Base-by-base conservation (phyloP, 2,888 invertebrate species). In the Ethmia dodecea region DNA sequence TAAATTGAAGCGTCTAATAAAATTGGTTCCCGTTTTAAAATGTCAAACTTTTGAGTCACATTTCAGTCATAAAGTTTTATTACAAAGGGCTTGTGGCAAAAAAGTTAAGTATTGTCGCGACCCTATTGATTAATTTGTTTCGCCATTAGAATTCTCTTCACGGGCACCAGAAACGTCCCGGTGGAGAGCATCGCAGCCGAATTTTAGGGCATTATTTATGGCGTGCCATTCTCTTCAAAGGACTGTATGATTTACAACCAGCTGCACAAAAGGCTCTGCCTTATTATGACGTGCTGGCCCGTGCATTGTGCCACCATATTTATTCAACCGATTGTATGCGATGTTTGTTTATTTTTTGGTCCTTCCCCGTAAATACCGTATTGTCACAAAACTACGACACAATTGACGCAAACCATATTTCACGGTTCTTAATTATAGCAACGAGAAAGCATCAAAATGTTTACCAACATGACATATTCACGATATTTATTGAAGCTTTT, bases 321-420 rank as follows among this genome's bases (percentile, higher is more conserved):
- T 79, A 83, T 81, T 68, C 70, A 64, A 60, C 57, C 66, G 66
- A 73, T 77, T 81, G 78, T 81, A 68, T 56, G 52, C 63, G 45
- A 68, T 79, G 77, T 86, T 84, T 86, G 83, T 86, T 84, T 84
- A 83, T 83, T 84, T 83, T 77, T n/a, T 56, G 64, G 64, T 74
- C 77, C 78, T 77, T 79, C 80, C 67, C 63, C 66, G 74, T 79
- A 83, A 83, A 84, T 73, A 76, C 55, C 52, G 64, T 62, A 72
- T 79, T 83, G 78, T 81, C 64, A 73, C 70, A 64, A 60, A 65
- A 60, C 59, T 69, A 61, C 61, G 55, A 62, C 64, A 70, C 70
- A 73, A 74, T 75, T 62, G 68, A 63, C 60, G 64, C 47, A 52
- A 56, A 52, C 60, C 74, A 76, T 79, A 81, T 84, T 84, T 83